A percentile compares a stretch with the other conserved stretches of the same genome.
These are phyloP conservation scores for Hyperoplus immaculatus DNA, from an alignment of 2,797 vertebrate species.

Conservation along the genomic window DNA sequence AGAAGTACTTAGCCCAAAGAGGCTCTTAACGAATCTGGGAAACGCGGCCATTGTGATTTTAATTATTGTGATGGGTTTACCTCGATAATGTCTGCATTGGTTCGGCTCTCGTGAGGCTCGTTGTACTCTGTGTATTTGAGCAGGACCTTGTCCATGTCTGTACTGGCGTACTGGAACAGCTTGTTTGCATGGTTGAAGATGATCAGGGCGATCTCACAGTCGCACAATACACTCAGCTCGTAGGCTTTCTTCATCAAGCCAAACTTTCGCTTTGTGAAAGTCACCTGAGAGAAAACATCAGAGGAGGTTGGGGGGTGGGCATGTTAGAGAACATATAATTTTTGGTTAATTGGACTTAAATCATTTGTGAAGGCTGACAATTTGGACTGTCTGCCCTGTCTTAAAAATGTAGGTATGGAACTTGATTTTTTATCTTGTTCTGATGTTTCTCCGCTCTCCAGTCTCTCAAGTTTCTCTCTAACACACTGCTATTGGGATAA, in stretches of 20 bases:
- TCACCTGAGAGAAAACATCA: slow-evolving; percentile 84
- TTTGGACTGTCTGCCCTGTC: neutral
- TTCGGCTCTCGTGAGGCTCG: slow-evolving; percentile 96
- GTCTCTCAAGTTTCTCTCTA: neutral
- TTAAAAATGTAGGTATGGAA: neutral
- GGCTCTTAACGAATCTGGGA: too few relatives aligned
- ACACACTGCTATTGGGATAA: neutral
- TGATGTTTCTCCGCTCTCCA: neutral
- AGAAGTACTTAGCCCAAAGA: too few relatives aligned
- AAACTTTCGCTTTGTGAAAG: slow-evolving; percentile 96
- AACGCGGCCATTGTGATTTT: too few relatives aligned
- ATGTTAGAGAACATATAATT: neutral
- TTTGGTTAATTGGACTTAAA: neutral
- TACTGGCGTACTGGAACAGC: slow-evolving; percentile 97
- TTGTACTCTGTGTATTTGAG: slow-evolving; percentile 98
- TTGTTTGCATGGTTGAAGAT: slow-evolving; percentile 99
- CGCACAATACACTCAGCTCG: slow-evolving; percentile 95
- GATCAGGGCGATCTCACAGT: slow-evolving; percentile 98
- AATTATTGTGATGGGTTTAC: slow-evolving; percentile 72
- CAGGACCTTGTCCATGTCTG: slow-evolving; percentile 97
- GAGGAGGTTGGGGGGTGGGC: neutral
- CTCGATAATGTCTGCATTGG: slow-evolving; percentile 98
- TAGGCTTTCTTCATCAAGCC: slow-evolving; percentile 98
- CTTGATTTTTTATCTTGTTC: neutral
- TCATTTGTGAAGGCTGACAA: neutral